Conservation (phyloP, 2,113 vertebrate species). For the Hemichromis elongatus region DNA sequence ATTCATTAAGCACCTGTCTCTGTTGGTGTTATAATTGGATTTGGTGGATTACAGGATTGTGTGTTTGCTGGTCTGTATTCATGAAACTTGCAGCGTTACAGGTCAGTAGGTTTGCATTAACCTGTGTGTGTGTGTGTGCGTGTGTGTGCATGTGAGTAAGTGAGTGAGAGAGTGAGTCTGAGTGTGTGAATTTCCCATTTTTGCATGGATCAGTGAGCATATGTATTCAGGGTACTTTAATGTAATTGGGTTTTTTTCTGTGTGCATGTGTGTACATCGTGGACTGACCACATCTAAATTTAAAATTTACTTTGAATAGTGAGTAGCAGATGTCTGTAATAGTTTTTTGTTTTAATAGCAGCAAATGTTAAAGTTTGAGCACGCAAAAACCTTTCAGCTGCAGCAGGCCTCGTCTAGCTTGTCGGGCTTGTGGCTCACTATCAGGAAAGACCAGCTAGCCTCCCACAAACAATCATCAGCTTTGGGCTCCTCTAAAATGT, state of each 20-base stretch:
- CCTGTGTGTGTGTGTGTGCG: neutral
- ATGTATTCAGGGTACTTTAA: neutral
- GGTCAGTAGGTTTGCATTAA: conserved; percentile 32
- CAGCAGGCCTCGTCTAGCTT: neutral
- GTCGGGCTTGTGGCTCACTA: neutral
- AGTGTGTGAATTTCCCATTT: neutral
- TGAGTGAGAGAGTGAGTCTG: no score
- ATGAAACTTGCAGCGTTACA: conserved; percentile 7
- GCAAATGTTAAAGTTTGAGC: neutral
- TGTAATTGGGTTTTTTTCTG: neutral
- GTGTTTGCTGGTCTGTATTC: conserved; percentile 18
- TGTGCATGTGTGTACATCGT: fast-evolving
- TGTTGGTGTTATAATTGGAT: conserved; percentile 30
- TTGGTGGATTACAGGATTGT: conserved; percentile 19
- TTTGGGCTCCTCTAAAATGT: neutral
- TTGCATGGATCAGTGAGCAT: neutral
- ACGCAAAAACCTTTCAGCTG: neutral
- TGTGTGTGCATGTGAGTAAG: neutral
- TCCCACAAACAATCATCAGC: neutral
- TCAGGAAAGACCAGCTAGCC: neutral
- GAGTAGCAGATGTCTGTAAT: neutral
- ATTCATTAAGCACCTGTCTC: conserved; percentile 9
- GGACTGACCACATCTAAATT: neutral
- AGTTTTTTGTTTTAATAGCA: neutral
- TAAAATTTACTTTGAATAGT: neutral